Evolutionary conservation across 2,888 invertebrate species (phyloP), one percentile per base, ranked within the genome.

Genomic region (Macropis europaea): DNA sequence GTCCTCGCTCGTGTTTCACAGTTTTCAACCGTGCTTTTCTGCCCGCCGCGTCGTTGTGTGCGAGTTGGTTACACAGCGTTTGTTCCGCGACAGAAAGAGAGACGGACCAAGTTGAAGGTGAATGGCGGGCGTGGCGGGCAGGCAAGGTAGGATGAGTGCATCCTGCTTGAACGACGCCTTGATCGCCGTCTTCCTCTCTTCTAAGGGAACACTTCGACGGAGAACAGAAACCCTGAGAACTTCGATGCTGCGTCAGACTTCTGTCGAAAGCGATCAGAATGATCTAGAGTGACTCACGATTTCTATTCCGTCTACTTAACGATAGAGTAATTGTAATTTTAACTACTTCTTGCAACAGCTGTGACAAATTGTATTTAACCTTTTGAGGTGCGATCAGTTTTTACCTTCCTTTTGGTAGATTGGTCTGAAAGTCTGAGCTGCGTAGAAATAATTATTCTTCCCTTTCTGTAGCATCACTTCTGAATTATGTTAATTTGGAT

Each of bases 81-180:
- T 57, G 64, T 73, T 68, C 60, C 68, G 74, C 60, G 72, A 70
- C 69, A 63, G 75, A 73, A 60, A 66, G 81, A 75, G 83, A 73
- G 76, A n/a, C n/a, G n/a, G n/a, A 86, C 85, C 88, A 88, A 88
- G 89, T 89, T 88, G 89, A 89, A 90, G 89, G 89, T 89, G 89
- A 89, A 90, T 89, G 88, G 87, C 89, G 88, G 89, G 89, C 87
- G 89, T 88, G 89, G 89, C 87, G 74, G 60, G 62, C 64, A 69
- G 81, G 79, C 82, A 76, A 82, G 81, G 81, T 76, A 77, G 81
- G 78, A 81, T 76, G 81, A 83, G 82, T 79, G 85, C 87, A 87
- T 88, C 87, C 88, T 87, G 88, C 84, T 82, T 81, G 79, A 80
- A 76, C 82, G 82, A 83, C 83, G 83, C 84, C 79, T 81, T 84